Percentiles rank a stretch among this genome's conserved stretches.
Evolutionary conservation across 2,797 vertebrate species (phyloP).

Genomic region (Zenarchopterus dispar): DNA sequence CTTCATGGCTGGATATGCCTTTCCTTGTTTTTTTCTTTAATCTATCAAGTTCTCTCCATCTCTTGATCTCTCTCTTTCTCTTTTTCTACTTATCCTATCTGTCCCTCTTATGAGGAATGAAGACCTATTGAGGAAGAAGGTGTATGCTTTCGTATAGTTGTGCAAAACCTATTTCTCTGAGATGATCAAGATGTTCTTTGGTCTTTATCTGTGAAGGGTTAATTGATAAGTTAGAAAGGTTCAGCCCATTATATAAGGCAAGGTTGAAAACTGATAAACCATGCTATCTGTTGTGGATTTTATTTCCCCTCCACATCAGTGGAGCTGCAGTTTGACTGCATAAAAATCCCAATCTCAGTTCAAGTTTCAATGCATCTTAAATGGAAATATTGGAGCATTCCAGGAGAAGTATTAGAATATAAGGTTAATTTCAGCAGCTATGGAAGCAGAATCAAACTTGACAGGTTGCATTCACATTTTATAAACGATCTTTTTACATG

Average conservation of each 20-base stretch:
- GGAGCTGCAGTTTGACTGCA: constrained; percentile 2
- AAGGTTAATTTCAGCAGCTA: not conserved
- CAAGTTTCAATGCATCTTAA: constrained; percentile 1
- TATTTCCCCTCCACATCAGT: constrained; percentile 26
- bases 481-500: not conserved
- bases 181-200: constrained; percentile 78
- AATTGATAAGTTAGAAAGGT: constrained; percentile 70
- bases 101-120: constrained; percentile 54
- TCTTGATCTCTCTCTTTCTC: constrained; percentile 30
- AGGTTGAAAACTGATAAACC: constrained; percentile 57
- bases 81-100: constrained; percentile 40
- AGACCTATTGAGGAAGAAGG: constrained; percentile 65
- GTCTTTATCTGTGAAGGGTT: constrained; percentile 71
- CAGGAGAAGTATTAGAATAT: not conserved
- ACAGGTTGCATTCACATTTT: not conserved
- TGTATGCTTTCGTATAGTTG: constrained; percentile 66
- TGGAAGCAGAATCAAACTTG: not conserved
- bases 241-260: constrained; percentile 57
- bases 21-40: constrained; percentile 34
- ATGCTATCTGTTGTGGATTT: constrained; percentile 53
- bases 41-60: constrained; percentile 50
- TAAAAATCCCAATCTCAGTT: not conserved
- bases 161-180: constrained; percentile 64
- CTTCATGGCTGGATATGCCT: constrained; percentile 72
- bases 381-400: not conserved